Evolutionary conservation across 1,140 invertebrate species (phyloP).

Genomic region (Sycophila sp.): DNA sequence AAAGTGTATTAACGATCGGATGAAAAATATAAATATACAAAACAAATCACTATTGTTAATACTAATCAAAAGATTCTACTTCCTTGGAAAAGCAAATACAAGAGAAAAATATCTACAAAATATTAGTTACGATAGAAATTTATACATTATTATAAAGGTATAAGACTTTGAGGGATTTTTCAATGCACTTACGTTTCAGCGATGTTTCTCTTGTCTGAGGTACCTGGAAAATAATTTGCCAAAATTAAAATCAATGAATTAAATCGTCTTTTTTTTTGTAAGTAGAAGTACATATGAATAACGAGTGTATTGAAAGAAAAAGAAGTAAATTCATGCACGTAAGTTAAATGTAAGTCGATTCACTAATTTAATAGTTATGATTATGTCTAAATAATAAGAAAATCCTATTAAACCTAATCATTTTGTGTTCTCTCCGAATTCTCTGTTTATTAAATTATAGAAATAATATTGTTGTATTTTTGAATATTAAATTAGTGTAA

Average conservation of each 20-base stretch:
- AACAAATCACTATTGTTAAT: slow-evolving; percentile 10
- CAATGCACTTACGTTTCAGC: slow-evolving; percentile 65
- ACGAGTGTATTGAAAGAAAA: too few relatives aligned
- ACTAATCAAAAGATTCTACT: slow-evolving; percentile 26
- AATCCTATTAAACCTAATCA: too few relatives aligned
- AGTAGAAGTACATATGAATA: too few relatives aligned
- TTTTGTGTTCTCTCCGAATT: too few relatives aligned
- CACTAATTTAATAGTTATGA: too few relatives aligned
- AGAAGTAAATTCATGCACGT: too few relatives aligned
- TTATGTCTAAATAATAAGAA: too few relatives aligned
- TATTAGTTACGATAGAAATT: slow-evolving; percentile 51
- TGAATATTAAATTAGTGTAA: not conserved
- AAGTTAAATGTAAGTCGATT: too few relatives aligned
- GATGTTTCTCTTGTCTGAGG: slow-evolving; percentile 53
- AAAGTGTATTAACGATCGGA: not conserved
- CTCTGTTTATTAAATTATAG: too few relatives aligned
- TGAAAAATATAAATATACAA: not conserved
- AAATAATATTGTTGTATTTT: too few relatives aligned
- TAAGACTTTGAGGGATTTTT: not conserved
- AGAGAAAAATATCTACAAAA: slow-evolving; percentile 31
- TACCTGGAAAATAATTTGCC: slow-evolving; percentile 55
- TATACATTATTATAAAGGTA: not conserved
- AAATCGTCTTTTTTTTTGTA: too few relatives aligned
- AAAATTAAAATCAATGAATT: slow-evolving; percentile 16
- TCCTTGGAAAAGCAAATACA: slow-evolving; percentile 11